Conservation (phyloP, 2,797 vertebrate species). For the Peromyscus melanophrys region DNA sequence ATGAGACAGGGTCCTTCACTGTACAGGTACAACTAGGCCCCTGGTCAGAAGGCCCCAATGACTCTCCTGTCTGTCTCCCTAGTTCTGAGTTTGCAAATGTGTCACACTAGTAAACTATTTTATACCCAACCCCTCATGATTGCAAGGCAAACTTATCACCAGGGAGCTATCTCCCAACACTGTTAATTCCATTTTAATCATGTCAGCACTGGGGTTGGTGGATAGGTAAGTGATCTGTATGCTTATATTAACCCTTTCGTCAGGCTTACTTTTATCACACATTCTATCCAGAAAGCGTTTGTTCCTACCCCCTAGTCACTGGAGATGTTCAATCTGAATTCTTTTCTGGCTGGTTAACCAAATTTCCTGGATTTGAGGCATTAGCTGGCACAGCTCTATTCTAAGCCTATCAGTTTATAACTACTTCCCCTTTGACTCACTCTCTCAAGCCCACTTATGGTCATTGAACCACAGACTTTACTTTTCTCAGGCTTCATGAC, state of each 20-base stretch:
- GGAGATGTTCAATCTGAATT: neutral
- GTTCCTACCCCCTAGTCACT: neutral
- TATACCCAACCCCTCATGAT: neutral
- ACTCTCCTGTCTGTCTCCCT: neutral
- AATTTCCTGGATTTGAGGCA: neutral
- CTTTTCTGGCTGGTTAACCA: neutral
- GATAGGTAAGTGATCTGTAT: neutral
- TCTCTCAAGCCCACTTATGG: neutral
- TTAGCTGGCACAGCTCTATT: neutral
- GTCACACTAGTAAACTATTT: neutral
- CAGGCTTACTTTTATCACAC: neutral
- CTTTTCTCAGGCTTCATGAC: neutral
- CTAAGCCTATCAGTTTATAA: neutral
- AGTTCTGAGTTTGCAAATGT: neutral
- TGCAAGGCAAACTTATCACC: neutral
- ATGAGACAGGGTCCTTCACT: neutral
- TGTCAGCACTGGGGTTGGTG: neutral
- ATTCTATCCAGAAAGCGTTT: neutral
- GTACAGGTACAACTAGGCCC: neutral
- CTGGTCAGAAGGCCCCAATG: neutral
- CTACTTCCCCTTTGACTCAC: neutral
- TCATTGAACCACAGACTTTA: neutral
- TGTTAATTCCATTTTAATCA: neutral
- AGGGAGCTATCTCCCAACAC: neutral
- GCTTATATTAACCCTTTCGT: neutral